Evolutionary conservation across 2,797 vertebrate species (phyloP).

Genomic region (Micrastur ruficollis): DNA sequence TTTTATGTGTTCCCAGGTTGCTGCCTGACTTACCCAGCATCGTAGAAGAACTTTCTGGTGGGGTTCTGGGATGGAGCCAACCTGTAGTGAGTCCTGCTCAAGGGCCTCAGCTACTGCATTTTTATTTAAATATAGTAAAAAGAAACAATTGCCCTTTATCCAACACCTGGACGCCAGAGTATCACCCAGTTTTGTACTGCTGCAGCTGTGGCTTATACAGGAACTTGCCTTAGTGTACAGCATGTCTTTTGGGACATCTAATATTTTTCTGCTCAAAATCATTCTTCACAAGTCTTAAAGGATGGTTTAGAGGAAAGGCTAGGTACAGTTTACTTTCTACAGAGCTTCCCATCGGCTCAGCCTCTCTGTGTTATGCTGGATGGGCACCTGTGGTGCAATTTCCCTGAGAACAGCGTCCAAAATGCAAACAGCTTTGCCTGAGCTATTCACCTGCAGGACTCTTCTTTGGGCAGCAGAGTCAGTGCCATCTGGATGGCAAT

Average conservation of each 20-base stretch:
- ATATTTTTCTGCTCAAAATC: background rate
- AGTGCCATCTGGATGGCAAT: background rate
- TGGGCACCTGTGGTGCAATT: background rate
- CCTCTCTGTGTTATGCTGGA: accelerated
- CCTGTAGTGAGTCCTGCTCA: background rate
- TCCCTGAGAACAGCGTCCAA: background rate
- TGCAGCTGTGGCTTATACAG: background rate
- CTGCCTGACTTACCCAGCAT: background rate
- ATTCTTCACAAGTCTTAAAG: background rate
- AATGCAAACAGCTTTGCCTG: background rate
- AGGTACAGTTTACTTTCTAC: background rate
- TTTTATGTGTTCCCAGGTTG: background rate
- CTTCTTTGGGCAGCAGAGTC: background rate
- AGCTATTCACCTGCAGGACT: background rate
- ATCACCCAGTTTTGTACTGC: background rate
- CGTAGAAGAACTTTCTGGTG: background rate
- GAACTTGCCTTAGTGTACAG: background rate
- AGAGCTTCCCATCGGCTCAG: background rate
- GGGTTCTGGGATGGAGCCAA: background rate
- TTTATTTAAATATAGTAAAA: background rate
- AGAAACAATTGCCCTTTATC: background rate
- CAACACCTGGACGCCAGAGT: background rate
- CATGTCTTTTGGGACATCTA: background rate
- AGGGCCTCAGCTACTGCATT: background rate
- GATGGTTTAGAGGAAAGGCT: background rate